Evolutionary conservation across 2,113 vertebrate species (phyloP), one percentile per base, ranked within the genome.

Genomic region (Azemiops feae): DNA sequence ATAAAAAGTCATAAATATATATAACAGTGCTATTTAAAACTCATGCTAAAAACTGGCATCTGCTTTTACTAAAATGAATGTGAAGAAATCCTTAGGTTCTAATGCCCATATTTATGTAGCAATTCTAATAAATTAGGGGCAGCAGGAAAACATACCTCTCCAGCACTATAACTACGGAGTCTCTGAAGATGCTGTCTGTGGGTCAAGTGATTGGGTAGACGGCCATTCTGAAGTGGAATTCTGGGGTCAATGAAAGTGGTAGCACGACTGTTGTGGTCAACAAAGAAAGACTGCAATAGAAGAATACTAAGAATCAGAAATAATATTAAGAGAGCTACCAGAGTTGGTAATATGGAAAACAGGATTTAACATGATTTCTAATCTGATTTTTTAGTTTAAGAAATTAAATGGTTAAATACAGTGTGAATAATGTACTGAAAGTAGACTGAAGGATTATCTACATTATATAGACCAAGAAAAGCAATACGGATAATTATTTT

Each of bases 191-290:
- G 99, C 25, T 99, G 99, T n/a, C 98, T 97, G 94, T 99, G 99
- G 10, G 99, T 99, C 86, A 99, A 97, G 92, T 99, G 98, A 64
- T 98, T 99, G 0, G 99, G 99, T 93, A 99, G 98, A 14, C 98
- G 98, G 5, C 98, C 98, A 0, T 98, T 99, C 97, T 99, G 99
- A 96, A 99, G 98, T 0, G 99, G 99, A 95, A 99, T 99, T 95
- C 99, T 98, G 93, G 99, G 99, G 95, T 99, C 99, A 27, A 99
- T 99, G 96, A 99, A 99, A 69, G 99, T 99, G 3, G 99, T 99
- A 3, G 99, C 99, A 94, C 99, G 98, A 95, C 99, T 99, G 92
- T 99, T 99, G 98, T 99, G 99, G 97, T 99, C 99, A 96, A 99
- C 99, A 50, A 99, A 99, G 96, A 99, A 99, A 58, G 99, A 99